Conservation (phyloP, 1,140 invertebrate genomes). For the Drosophila subobscura region DNA sequence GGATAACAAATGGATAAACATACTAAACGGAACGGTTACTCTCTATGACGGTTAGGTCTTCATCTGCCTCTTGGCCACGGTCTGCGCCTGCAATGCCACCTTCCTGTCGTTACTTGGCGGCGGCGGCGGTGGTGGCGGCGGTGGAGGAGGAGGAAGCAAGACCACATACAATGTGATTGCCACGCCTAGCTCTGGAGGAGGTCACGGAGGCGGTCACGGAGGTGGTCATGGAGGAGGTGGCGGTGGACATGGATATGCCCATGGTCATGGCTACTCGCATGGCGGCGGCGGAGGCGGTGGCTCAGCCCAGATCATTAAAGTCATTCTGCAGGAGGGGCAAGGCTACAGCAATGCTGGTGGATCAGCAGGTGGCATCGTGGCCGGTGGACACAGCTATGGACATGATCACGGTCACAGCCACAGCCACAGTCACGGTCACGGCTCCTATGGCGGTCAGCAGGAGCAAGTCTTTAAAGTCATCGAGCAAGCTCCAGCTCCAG, state of each 20-base stretch:
- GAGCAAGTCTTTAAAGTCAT: conserved; percentile 72
- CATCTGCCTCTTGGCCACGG: conserved; percentile 66
- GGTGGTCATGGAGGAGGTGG: conserved; percentile 10
- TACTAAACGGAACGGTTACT: conserved; percentile 36
- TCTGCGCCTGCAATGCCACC: conserved; percentile 71
- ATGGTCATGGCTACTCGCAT: conserved; percentile 28
- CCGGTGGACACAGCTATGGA: conserved; percentile 29
- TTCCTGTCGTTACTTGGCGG: conserved; percentile 72
- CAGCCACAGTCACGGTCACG: conserved; percentile 28
- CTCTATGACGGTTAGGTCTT: conserved; percentile 51
- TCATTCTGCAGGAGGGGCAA: conserved; percentile 64
- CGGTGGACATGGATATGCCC: conserved; percentile 14
- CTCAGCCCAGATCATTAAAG: conserved; percentile 67
- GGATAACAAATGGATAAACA: conserved; percentile 23
- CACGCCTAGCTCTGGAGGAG: conserved; percentile 48
- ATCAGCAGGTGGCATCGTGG: conserved; percentile 27
- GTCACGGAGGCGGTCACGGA: conserved; percentile 16
- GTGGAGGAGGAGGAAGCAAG: conserved; percentile 42
- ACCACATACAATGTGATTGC: conserved; percentile 70
- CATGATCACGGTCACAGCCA: conserved; percentile 42
- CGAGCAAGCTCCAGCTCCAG: conserved; percentile 47
- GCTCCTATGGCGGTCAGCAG: conserved; percentile 34
- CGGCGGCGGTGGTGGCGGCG: conserved; percentile 47
- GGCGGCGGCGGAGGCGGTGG: conserved; percentile 40
- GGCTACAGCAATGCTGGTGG: conserved; percentile 54